These are phyloP conservation scores for Labrus mixtus DNA, from an alignment of 2,113 vertebrate species.

Conservation along the genomic window DNA sequence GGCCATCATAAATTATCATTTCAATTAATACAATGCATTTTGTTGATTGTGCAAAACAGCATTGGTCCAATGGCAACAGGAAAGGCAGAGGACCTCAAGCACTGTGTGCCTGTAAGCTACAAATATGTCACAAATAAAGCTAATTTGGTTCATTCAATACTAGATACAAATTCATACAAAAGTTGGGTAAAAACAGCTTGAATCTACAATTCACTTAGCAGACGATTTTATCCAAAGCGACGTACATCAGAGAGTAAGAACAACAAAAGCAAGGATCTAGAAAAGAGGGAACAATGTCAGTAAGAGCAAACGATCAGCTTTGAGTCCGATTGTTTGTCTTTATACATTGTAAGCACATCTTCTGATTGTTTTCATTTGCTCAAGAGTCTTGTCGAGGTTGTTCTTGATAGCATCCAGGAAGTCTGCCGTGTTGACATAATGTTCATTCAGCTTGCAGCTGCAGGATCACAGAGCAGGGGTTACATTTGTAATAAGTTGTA, in stretches of 20 bases:
- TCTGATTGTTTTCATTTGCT: constrained; percentile 81
- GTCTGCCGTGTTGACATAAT: constrained; percentile 94
- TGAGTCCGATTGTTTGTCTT: too few relatives aligned
- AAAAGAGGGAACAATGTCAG: too few relatives aligned
- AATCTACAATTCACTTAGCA: too few relatives aligned
- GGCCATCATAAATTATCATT: constrained; percentile 22
- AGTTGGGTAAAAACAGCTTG: constrained; percentile 56
- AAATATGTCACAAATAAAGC: constrained; percentile 39
- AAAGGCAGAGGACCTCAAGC: constrained; percentile 13
- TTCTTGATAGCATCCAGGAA: constrained; percentile 94
- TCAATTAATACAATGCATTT: constrained; percentile 12
- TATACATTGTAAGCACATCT: neutral
- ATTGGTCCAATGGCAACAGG: neutral
- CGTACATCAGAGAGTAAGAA: too few relatives aligned
- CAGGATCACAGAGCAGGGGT: constrained; percentile 21
- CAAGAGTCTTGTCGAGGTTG: constrained; percentile 92
- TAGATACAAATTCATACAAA: constrained; percentile 39
- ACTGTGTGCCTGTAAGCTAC: constrained; percentile 5
- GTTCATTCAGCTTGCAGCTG: constrained; percentile 94
- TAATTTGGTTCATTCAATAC: constrained; percentile 38
- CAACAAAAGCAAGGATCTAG: too few relatives aligned
- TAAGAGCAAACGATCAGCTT: too few relatives aligned
- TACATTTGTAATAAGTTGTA: neutral
- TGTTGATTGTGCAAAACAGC: constrained; percentile 38
- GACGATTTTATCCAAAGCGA: too few relatives aligned